Percentiles rank a stretch among this genome's conserved stretches.
phyloP scores from a whole-genome alignment of 2,888 invertebrate species.

The Hydropsyche betteni region DNA sequence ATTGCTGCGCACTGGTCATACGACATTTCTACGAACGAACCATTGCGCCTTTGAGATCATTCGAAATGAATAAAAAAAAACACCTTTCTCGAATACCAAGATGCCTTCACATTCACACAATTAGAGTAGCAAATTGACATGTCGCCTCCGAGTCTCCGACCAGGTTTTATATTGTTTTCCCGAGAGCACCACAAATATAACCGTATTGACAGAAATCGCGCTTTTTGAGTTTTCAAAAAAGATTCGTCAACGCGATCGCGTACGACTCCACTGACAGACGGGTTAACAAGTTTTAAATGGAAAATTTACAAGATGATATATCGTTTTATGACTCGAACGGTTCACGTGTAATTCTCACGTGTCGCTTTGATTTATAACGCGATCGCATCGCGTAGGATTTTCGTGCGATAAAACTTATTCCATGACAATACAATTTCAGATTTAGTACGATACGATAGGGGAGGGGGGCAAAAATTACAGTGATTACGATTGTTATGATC shows the following conservation, averaged over 20 bases:
- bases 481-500: conserved; percentile 22
- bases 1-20: neutral
- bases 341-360: neutral
- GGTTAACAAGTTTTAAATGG: neutral
- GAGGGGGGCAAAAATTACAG: neutral
- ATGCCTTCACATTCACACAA: conserved; percentile 6
- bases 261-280: neutral
- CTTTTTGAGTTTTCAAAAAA: no score
- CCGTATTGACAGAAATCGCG: neutral
- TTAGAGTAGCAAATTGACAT: conserved; percentile 19
- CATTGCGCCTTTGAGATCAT: conserved; percentile 3
- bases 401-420: no score
- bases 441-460: no score
- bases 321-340: conserved; percentile 1
- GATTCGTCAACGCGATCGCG: no score
- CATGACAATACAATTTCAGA: no score
- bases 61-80: neutral
- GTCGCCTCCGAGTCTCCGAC: neutral
- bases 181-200: neutral
- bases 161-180: neutral
- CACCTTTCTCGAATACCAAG: conserved; percentile 6
- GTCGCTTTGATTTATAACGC: conserved; percentile 2
- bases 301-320: conserved; percentile 16
- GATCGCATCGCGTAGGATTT: no score
- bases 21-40: neutral